These are phyloP conservation scores for Origma solitaria DNA, from an alignment of 2,113 vertebrate genomes.

Conservation along the genomic window DNA sequence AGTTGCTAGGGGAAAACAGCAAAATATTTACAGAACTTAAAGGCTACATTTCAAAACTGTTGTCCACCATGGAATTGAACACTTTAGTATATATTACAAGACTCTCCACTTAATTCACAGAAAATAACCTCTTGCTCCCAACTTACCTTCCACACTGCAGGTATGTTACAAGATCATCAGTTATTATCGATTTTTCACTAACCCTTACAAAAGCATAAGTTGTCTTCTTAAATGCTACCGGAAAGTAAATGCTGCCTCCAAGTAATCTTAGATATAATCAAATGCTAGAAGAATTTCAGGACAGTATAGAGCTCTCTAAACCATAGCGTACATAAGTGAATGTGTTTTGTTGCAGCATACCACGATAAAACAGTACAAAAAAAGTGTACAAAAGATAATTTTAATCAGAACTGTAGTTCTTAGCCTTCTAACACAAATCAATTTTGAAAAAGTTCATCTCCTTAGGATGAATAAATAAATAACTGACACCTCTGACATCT, in stretches of 20 bases:
- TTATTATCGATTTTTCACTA: conserved; percentile 23
- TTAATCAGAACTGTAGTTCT: background rate
- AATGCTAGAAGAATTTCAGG: background rate
- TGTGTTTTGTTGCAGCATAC: background rate
- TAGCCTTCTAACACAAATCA: background rate
- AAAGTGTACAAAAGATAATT: background rate
- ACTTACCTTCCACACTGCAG: background rate
- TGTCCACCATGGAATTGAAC: background rate
- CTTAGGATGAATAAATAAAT: background rate
- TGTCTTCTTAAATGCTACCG: background rate
- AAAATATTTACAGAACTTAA: background rate
- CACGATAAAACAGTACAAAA: background rate
- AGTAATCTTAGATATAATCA: background rate
- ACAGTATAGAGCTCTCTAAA: background rate
- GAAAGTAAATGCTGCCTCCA: background rate
- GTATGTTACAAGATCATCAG: background rate
- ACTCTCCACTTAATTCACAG: background rate
- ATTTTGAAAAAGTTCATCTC: background rate
- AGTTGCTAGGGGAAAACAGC: background rate
- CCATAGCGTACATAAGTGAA: background rate
- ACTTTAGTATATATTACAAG: background rate
- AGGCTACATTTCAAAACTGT: background rate
- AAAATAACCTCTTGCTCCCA: background rate
- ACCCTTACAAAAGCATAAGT: background rate
- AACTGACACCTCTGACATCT: background rate